These are phyloP conservation scores for Sminthopsis crassicaudata DNA, from an alignment of 2,113 vertebrate species.

Conservation along the genomic window DNA sequence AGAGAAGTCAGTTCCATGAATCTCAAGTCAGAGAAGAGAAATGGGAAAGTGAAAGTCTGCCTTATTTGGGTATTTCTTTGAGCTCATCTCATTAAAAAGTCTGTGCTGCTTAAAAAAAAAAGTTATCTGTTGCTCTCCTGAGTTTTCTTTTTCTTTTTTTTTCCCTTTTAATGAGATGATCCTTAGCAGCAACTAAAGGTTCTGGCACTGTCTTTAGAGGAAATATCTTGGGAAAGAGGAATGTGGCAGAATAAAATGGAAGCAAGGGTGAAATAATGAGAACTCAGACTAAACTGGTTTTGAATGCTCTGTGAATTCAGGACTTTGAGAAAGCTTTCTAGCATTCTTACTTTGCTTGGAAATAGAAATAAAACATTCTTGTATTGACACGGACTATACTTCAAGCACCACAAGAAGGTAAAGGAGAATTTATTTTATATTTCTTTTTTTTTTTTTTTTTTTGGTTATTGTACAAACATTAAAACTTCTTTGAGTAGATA, in stretches of 20 bases:
- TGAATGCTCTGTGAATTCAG: background rate
- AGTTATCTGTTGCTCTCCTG: background rate
- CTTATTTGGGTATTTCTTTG: slow-evolving; percentile 11
- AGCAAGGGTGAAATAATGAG: background rate
- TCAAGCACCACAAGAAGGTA: background rate
- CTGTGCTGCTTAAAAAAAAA: background rate
- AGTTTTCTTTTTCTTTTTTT: slow-evolving; percentile 25
- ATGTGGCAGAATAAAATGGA: slow-evolving; percentile 2
- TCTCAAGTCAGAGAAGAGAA: background rate
- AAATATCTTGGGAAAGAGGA: slow-evolving; percentile 13
- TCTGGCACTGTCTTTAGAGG: background rate
- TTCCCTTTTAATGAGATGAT: background rate
- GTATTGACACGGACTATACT: background rate
- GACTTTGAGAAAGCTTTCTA: slow-evolving; percentile 5
- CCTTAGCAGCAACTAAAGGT: background rate
- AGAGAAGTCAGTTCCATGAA: slow-evolving; percentile 9
- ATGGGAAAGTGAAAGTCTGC: background rate
- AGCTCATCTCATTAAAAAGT: slow-evolving; percentile 47
- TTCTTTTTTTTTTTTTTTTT: background rate
- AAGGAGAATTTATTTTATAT: background rate
- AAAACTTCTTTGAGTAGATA: background rate
- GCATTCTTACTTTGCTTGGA: slow-evolving; percentile 39
- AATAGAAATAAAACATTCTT: background rate
- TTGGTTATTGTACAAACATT: slow-evolving; percentile 4
- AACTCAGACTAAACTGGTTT: background rate